A percentile compares a stretch with the other conserved stretches of the same genome.
Conservation (phyloP, 2,888 invertebrate genomes). For the Tetramorium bicarinatum region DNA sequence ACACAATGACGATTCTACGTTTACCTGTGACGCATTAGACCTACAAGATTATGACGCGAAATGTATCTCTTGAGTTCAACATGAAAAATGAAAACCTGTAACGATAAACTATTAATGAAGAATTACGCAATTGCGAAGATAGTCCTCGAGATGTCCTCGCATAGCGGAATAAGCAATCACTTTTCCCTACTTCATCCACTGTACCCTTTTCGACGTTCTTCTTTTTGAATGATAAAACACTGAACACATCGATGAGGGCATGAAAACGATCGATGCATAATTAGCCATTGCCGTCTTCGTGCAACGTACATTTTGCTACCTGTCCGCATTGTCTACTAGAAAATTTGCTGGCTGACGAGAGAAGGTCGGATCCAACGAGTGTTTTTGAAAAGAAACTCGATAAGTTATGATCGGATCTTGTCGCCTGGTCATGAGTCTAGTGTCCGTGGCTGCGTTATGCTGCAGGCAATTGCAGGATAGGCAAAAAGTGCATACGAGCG, state of each 20-base stretch:
- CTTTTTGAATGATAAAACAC: not conserved
- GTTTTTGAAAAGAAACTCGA: not conserved
- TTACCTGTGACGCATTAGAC: not conserved
- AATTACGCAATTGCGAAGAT: slow-evolving; percentile 8
- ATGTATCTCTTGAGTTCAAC: not conserved
- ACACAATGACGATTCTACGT: slow-evolving; percentile 10
- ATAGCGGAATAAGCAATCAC: not conserved
- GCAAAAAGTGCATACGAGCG: not conserved
- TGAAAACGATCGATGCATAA: not conserved
- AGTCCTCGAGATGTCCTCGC: slow-evolving; percentile 2
- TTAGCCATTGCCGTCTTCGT: slow-evolving; percentile 1
- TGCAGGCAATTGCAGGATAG: not conserved
- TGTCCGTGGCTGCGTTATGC: not conserved
- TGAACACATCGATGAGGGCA: not conserved
- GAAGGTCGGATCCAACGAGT: not conserved
- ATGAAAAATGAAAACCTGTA: not conserved
- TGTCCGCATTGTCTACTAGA: not conserved
- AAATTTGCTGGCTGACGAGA: not conserved
- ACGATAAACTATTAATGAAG: not conserved
- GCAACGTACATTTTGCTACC: not conserved
- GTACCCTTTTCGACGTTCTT: not conserved
- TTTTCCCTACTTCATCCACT: not conserved
- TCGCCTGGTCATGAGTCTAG: not conserved
- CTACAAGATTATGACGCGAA: not conserved
- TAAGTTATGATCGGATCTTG: not conserved